Evolutionary conservation across 2,888 invertebrate species (phyloP).

Genomic region (Acanthosepion pharaonis): DNA sequence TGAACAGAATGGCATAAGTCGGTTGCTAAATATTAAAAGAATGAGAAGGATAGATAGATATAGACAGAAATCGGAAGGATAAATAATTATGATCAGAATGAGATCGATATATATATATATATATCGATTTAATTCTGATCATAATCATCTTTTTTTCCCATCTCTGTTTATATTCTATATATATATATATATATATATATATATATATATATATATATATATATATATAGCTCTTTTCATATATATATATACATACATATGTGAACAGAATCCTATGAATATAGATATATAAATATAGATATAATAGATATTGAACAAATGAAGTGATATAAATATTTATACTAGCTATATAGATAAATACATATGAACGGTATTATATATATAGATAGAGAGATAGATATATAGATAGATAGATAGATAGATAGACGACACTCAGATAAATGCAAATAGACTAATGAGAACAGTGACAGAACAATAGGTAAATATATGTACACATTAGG

Average conservation of each 20-base stretch:
- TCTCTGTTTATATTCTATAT: background rate
- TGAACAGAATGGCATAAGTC: too few species aligned
- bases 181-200: background rate
- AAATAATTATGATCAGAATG: too few species aligned
- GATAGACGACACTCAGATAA: too few species aligned
- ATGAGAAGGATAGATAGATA: too few species aligned
- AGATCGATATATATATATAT: background rate
- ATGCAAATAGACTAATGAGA: too few species aligned
- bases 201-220: background rate
- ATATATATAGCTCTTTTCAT: background rate
- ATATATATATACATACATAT: background rate
- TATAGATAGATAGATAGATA: background rate
- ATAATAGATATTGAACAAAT: too few species aligned
- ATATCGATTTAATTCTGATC: background rate
- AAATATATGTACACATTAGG: too few species aligned
- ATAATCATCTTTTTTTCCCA: too few species aligned
- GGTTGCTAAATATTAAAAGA: too few species aligned
- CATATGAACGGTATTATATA: background rate
- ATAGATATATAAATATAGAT: background rate
- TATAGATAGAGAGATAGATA: background rate
- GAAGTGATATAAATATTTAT: too few species aligned
- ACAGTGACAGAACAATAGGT: too few species aligned
- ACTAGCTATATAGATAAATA: background rate
- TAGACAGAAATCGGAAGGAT: too few species aligned
- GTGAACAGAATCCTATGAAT: background rate